Base-by-base conservation (phyloP, 2,113 vertebrate species). In the Anoplopoma fimbria region DNA sequence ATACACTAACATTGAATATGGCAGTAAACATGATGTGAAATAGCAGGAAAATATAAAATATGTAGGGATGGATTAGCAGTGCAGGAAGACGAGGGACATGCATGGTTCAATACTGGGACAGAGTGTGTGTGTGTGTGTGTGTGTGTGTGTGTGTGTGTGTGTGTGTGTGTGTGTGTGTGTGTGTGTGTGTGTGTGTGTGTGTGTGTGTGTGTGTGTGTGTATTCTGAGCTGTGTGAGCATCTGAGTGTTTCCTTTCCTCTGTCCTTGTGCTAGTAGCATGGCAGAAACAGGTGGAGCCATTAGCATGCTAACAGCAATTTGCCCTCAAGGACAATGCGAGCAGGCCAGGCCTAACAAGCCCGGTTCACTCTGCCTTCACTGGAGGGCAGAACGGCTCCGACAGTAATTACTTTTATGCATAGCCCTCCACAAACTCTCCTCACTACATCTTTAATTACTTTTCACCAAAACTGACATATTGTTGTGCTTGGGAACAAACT, bases 301-400 rank as follows among this genome's bases (percentile, higher is more conserved):
- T 93, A 93, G 93, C 91, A 94, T 93, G 92, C 93, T 94, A 93
- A 92, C 89, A 90, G 90, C 42, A 53, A 85, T 89, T 83, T 88
- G 90, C 90, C 93, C 91, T 93, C 92, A 92, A 94, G 93, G 92
- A 92, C 89, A 89, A 92, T 79, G 87, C 73, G 57, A 89, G 90
- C 81, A 80, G 71, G 87, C 87, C 86, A 81, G 88, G 87, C 87
- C 88, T 93, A 92, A 93, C 90, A 88, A 92, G 90, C 91, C 79
- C 61, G 67, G 87, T 90, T 89, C 90, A 89, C 62, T 77, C 65
- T 81, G 81, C 77, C 89, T 87, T 90, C 85, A 84, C 86, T 81
- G 78, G 69, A 75, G 91, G 89, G 87, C 83, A 89, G 36, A 76
- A 69, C 33, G 65, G 65, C 73, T 86, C 34, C 61, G 79, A 89